A percentile compares a stretch with the other conserved stretches of the same genome.
Evolutionary conservation across 2,888 invertebrate species (phyloP).

Genomic region (Dusona sp.): DNA sequence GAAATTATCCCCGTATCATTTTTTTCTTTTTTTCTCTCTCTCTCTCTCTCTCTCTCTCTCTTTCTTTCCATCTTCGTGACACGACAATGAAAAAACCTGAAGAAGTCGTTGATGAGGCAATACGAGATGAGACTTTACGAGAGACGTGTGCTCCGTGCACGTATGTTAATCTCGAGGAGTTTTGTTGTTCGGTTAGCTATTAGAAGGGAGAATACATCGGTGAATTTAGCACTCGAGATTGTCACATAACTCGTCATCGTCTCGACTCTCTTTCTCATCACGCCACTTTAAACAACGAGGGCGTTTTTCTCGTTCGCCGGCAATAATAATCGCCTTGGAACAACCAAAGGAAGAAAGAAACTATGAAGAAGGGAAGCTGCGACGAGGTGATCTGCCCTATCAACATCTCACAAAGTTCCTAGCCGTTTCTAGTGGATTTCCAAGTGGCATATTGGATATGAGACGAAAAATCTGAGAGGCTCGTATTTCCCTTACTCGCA

Average conservation of each 20-base stretch:
- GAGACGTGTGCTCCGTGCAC: constrained; percentile 26
- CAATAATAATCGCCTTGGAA: constrained; percentile 21
- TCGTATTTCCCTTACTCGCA: constrained; percentile 31
- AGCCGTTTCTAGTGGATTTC: constrained; percentile 11
- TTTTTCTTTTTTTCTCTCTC: constrained; percentile 12
- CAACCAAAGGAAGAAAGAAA: not conserved
- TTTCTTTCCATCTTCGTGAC: constrained; percentile 77
- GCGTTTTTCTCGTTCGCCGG: constrained; percentile 34
- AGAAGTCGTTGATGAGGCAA: constrained; percentile 75
- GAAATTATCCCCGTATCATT: too few relatives aligned
- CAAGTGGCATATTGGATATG: constrained; percentile 51
- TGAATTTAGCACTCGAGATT: constrained; percentile 33
- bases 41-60: not conserved
- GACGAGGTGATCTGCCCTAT: constrained; percentile 81
- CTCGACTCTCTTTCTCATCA: constrained; percentile 38
- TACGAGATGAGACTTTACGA: constrained; percentile 73
- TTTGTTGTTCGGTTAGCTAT: constrained; percentile 57
- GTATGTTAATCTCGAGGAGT: constrained; percentile 72
- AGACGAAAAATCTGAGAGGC: constrained; percentile 18
- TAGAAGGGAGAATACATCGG: constrained; percentile 15
- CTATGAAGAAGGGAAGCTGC: constrained; percentile 52
- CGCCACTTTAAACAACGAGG: constrained; percentile 34
- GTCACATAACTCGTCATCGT: constrained; percentile 33
- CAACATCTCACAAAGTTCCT: constrained; percentile 79
- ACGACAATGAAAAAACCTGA: constrained; percentile 81